phyloP scores from a whole-genome alignment of 2,797 vertebrate species.

The Microctenopoma stevenorrisi region DNA sequence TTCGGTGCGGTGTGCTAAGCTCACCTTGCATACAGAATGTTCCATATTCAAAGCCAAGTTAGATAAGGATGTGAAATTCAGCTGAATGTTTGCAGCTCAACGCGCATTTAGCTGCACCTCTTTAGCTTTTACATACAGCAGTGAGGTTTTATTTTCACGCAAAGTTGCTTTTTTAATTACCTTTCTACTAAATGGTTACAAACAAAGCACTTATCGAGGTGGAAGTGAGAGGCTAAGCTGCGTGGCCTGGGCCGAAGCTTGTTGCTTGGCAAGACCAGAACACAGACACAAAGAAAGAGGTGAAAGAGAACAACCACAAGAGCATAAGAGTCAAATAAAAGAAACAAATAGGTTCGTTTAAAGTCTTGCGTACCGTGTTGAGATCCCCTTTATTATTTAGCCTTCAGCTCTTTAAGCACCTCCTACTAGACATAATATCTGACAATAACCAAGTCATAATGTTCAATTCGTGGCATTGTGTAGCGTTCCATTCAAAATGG shows the following conservation, averaged over 20 bases:
- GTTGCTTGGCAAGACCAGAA: slow-evolving; percentile 35
- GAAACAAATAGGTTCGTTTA: slow-evolving; percentile 63
- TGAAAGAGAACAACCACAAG: slow-evolving; percentile 14
- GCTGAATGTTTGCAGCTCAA: slow-evolving; percentile 60
- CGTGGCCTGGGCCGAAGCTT: slow-evolving; percentile 2
- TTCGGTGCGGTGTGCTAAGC: slow-evolving; percentile 55
- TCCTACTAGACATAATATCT: slow-evolving; percentile 61
- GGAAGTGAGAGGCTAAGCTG: slow-evolving; percentile 18
- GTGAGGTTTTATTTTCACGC: slow-evolving; percentile 26
- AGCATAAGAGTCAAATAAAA: slow-evolving; percentile 56
- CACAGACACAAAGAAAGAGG: slow-evolving; percentile 22
- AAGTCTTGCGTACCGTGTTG: slow-evolving; percentile 44
- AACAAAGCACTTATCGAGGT: slow-evolving; percentile 26
- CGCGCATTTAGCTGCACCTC: slow-evolving; percentile 29
- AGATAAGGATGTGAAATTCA: slow-evolving; percentile 61
- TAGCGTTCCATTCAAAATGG: slow-evolving; percentile 53
- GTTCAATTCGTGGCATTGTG: slow-evolving; percentile 44
- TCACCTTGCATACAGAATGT: slow-evolving; percentile 74
- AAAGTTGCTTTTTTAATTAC: slow-evolving; percentile 46
- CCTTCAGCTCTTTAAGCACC: slow-evolving; percentile 66
- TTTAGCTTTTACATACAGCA: slow-evolving; percentile 35
- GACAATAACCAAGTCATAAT: slow-evolving; percentile 65
- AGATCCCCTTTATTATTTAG: slow-evolving; percentile 61
- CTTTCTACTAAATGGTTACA: slow-evolving; percentile 31
- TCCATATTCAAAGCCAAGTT: slow-evolving; percentile 54